Evolutionary conservation across 2,113 vertebrate species (phyloP).

Genomic region (Chauna torquata): DNA sequence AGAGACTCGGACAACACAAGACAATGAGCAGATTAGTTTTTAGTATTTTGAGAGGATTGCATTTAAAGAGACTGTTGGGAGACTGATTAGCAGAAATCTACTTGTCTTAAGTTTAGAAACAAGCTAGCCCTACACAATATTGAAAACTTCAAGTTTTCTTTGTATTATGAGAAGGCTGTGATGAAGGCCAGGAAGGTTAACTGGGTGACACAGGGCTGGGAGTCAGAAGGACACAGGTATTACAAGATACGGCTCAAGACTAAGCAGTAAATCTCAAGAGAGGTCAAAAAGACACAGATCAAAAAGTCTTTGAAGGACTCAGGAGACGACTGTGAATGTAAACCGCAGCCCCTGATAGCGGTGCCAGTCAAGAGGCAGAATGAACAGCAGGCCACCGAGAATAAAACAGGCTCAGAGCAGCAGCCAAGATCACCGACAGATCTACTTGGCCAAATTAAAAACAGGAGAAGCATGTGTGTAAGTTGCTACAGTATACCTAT

Average conservation of each 20-base stretch:
- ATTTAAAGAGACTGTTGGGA: not conserved
- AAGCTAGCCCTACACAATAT: not conserved
- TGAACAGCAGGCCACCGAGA: not conserved
- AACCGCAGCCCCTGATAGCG: not conserved
- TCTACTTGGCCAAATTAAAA: not conserved
- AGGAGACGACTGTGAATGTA: not conserved
- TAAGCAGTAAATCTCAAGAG: constrained; percentile 12
- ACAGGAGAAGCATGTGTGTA: not conserved
- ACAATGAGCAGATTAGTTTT: constrained; percentile 48
- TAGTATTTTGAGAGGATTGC: constrained; percentile 33
- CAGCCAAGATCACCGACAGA: not conserved
- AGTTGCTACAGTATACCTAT: not conserved
- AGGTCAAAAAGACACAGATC: constrained; percentile 31
- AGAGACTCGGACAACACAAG: not conserved
- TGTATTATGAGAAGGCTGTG: not conserved
- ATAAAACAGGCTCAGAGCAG: not conserved
- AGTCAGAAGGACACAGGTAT: not conserved
- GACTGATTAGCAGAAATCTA: constrained; percentile 26
- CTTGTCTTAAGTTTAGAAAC: not conserved
- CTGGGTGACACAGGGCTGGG: not conserved
- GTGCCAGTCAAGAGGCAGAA: not conserved
- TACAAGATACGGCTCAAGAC: not conserved
- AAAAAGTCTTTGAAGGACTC: constrained; percentile 11
- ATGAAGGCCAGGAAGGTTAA: not conserved
- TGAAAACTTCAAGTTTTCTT: not conserved